Base-by-base conservation (phyloP, 2,113 vertebrate species). In the Gopherus flavomarginatus region DNA sequence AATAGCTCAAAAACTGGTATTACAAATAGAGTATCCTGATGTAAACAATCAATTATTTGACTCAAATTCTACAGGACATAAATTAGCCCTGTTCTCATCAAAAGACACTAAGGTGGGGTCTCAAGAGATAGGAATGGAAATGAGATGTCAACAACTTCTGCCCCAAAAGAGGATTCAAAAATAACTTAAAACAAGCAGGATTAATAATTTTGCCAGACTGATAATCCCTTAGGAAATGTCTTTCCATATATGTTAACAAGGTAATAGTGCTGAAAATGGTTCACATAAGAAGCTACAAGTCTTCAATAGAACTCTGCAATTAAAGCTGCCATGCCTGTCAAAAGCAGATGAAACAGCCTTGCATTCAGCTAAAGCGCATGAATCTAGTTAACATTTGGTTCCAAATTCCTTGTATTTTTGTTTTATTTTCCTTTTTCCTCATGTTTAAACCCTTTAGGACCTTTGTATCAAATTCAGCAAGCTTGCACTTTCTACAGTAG, bases 401-500 rank as follows among this genome's bases (percentile, higher is more conserved):
- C 57, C 90, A 92, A 10, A n/a, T 52, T 50, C n/a, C 38, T 49
- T 89, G 97, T n/a, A 35, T 59, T 90, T 85, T 72, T 72, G 65
- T 72, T 83, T 93, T 93, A 92, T 96, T 97, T 96, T 92, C 38
- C 31, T 85, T 90, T 94, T 93, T 84, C 81, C 87, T 85, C n/a
- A 1, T 21, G 81, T 91, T 91, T 90, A 88, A 95, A 78, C 57
- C 22, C 91, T 90, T 79, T 89, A 80, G 81, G 94, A 90, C 91
- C 91, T 84, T 94, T 93, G 88, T 96, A 95, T 96, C 92, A 94
- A 95, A 84, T 96, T 96, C 94, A 95, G 94, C 96, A 97, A 96
- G 87, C 94, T 96, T 97, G 95, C 97, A 96, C 54, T 96, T 97
- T 96, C 92, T 96, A 47, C 82, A 86, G 53, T 75, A 57, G 93